These are phyloP conservation scores for Malurus alboscapulatus DNA, from an alignment of 2,113 vertebrate genomes.

Conservation along the genomic window DNA sequence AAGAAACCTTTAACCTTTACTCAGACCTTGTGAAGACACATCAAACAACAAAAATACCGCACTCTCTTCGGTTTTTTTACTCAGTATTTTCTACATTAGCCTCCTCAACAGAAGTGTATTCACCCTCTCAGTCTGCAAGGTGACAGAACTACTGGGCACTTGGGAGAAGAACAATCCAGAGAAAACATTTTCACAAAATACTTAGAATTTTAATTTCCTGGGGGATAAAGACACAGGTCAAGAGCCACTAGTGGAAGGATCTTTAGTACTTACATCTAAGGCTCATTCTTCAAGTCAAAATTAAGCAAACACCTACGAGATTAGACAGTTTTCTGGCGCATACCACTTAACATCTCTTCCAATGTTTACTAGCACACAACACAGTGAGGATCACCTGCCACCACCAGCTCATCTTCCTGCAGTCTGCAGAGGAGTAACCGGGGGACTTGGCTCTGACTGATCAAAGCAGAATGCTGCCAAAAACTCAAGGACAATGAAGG, in stretches of 20 bases:
- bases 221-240: neutral
- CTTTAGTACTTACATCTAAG: neutral
- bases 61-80: neutral
- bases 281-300: neutral
- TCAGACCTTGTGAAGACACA: neutral
- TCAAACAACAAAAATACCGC: neutral
- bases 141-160: neutral
- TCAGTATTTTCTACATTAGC: neutral
- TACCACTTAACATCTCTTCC: neutral
- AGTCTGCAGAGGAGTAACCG: neutral
- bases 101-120: neutral
- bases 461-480: neutral
- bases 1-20: neutral
- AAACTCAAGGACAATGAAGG: neutral
- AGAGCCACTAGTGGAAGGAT: neutral
- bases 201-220: neutral
- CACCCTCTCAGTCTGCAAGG: neutral
- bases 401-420: neutral
- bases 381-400: neutral
- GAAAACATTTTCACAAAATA: neutral
- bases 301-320: neutral
- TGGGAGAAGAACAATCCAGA: neutral
- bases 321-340: accelerated
- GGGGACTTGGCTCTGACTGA: neutral
- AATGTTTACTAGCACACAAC: neutral